phyloP scores from a whole-genome alignment of 1,140 invertebrate genomes.

The Hyles euphorbiae region DNA sequence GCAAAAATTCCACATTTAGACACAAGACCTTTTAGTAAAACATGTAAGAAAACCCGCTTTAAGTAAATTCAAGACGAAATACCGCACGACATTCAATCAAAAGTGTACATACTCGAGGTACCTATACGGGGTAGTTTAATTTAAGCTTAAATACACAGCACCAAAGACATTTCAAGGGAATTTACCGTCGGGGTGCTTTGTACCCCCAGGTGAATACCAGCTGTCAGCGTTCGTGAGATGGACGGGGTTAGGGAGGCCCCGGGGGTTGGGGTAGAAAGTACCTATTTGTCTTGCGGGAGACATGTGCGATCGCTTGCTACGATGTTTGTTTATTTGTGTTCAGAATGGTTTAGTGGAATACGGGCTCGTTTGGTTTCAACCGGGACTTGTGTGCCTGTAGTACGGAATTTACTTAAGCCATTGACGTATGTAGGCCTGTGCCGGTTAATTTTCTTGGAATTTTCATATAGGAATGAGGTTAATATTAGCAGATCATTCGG shows the following conservation, averaged over 20 bases:
- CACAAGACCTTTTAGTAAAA: no score
- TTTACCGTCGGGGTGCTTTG: conserved; percentile 23
- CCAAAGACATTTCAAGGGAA: conserved; percentile 22
- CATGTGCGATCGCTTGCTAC: conserved; percentile 35
- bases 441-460: not conserved
- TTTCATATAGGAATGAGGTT: no score
- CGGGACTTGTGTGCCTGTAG: not conserved
- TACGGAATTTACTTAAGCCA: not conserved
- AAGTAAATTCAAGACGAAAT: no score
- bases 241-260: conserved; percentile 18
- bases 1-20: no score
- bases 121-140: conserved; percentile 7
- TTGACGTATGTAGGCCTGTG: not conserved
- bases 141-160: conserved; percentile 20
- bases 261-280: conserved; percentile 15
- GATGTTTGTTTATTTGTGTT: conserved; percentile 42
- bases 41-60: no score
- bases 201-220: conserved; percentile 44
- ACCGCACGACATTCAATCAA: no score
- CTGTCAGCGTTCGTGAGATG: conserved; percentile 33
- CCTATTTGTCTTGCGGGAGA: conserved; percentile 46
- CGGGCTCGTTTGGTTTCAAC: conserved; percentile 7
- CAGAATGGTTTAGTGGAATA: conserved; percentile 20
- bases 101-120: no score
- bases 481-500: no score